Conservation (phyloP, 2,797 vertebrate genomes). For the Trematomus bernacchii region DNA sequence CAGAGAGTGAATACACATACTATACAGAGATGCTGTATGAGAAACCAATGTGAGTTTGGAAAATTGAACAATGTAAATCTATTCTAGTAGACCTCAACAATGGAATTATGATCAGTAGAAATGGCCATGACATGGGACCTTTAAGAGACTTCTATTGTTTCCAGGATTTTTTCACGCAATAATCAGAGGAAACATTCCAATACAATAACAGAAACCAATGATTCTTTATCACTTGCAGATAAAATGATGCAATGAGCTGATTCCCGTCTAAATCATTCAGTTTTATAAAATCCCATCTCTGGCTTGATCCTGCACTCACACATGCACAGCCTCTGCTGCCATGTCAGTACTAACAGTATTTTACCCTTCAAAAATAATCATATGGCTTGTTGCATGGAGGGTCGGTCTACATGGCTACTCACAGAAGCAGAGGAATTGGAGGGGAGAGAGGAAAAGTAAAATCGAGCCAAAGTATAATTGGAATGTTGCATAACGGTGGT, state of each 20-base stretch:
- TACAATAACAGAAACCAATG: constrained; percentile 19
- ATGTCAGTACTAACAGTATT: not conserved
- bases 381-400: constrained; percentile 21
- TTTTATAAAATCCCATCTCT: constrained; percentile 17
- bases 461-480: constrained; percentile 67
- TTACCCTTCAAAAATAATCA: constrained; percentile 26
- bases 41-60: too few relatives aligned
- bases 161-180: constrained; percentile 3
- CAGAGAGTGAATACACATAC: too few relatives aligned
- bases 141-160: not conserved
- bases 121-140: too few relatives aligned
- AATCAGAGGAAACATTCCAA: constrained; percentile 12
- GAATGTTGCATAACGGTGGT: constrained; percentile 69
- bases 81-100: too few relatives aligned
- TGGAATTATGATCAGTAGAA: too few relatives aligned
- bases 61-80: too few relatives aligned
- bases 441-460: constrained; percentile 21
- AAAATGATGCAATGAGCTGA: constrained; percentile 17
- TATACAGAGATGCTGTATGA: too few relatives aligned
- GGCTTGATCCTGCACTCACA: constrained; percentile 3
- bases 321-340: not conserved
- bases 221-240: constrained; percentile 8
- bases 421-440: constrained; percentile 15
- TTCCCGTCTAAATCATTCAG: constrained; percentile 13
- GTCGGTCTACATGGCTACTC: not conserved